Evolutionary conservation across 2,888 invertebrate genomes (phyloP), one percentile per base, ranked within the genome.

Genomic region (Aleiodes testaceus): DNA sequence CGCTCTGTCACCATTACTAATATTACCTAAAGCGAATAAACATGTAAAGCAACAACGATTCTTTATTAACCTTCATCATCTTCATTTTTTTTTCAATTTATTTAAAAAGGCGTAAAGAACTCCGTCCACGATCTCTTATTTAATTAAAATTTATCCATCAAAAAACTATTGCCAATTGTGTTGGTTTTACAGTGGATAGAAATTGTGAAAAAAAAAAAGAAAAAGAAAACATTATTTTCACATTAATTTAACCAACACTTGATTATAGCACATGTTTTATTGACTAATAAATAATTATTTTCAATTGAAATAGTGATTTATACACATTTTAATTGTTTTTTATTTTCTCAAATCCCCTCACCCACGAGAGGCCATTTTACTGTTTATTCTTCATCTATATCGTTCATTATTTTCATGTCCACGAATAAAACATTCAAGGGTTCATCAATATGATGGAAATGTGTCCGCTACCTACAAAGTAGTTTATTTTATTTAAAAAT

Each of bases 361-460:
- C 16, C 49, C 49, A 6, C n/a, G 12, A 14, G 3, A 59, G 59
- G 9, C 18, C 3, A 11, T 36, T 30, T 42, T 18, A 18, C 16
- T 42, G 9, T 6, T 36, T 36, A 36, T 36, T 36, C 7, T 36
- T 36, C 36, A 36, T 36, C 36, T 36, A 36, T 36, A 9, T 36
- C 36, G 36, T 36, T 36, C 9, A 36, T 36, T 53, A 53, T 26
- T 20, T 26, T 53, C 6, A 20, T 53, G 42, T 59, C 36, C 59
- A 59, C 18, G 14, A 36, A 42, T 59, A 14, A 59, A 59, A 36
- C 59, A 59, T 18, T 26, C 42, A 59, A 59, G 18, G 59, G 55
- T 55, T 70, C 70, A 65, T 70, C 70, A 65, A 70, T 70, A 55
- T 70, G 65, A 70, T 70, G 65, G 65, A 65, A 36, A 59, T 59